phyloP scores from a whole-genome alignment of 2,113 vertebrate genomes.

The Oenanthe melanoleuca region DNA sequence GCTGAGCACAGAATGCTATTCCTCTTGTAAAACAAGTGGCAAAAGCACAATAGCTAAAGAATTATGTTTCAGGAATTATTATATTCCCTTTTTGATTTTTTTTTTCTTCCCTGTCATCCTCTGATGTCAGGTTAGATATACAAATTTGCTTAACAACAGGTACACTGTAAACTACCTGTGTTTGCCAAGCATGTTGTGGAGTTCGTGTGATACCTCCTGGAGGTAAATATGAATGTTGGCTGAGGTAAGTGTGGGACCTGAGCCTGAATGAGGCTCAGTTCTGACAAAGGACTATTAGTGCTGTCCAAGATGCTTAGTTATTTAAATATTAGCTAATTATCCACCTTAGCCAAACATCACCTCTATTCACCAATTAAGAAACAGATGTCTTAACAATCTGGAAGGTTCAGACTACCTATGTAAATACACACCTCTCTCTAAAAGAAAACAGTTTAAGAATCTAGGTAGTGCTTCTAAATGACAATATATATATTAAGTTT shows the following conservation, averaged over 20 bases:
- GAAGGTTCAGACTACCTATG: neutral
- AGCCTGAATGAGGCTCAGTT: neutral
- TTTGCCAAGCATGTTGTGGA: rapidly evolving
- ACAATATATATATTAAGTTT: neutral
- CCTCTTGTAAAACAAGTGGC: neutral
- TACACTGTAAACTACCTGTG: rapidly evolving
- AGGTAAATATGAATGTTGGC: neutral
- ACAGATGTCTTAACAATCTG: neutral
- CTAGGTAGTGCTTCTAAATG: neutral
- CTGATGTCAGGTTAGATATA: neutral
- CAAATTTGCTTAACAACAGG: neutral
- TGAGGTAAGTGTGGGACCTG: neutral
- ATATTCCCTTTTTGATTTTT: neutral
- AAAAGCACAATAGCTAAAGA: neutral
- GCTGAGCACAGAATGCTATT: neutral
- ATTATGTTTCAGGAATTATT: neutral
- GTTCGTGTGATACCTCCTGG: rapidly evolving
- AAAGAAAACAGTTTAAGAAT: neutral
- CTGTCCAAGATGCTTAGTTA: neutral
- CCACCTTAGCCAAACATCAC: neutral
- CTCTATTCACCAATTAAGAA: neutral
- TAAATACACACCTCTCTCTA: neutral
- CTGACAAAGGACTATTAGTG: neutral
- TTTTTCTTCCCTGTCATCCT: neutral
- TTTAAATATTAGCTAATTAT: neutral